Evolutionary conservation across 2,113 vertebrate genomes (phyloP), one percentile per base, ranked within the genome.

Genomic region (Gadus chalcogrammus): DNA sequence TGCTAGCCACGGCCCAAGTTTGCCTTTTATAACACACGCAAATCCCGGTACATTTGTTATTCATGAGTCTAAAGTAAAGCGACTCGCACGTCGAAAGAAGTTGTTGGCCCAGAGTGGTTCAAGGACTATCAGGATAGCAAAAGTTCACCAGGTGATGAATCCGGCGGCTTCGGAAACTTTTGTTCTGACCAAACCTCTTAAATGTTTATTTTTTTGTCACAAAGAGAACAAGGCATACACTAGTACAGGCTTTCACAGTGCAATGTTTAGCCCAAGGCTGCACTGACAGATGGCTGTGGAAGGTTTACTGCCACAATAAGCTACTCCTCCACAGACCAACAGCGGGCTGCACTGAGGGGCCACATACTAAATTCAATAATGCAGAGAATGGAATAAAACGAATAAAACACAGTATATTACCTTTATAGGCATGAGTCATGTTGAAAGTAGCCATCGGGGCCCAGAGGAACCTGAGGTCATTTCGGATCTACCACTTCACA

Each of bases 261-360:
- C 70, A 3, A 18, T 64, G 17, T 65, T 22, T 48, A 28, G 59
- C 60, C 83, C 75, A 79, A 62, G 70, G 55, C 67, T 75, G 70
- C 42, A 52, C 17, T 68, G 73, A 71, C 73, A 67, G 7, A 64
- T 66, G 66, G 67, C 61, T 63, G 66, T 38, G 4, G 61, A 75
- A 69, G 74, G 84, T 87, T 88, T 85, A 84, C 87, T 77, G 79
- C 77, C 76, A 68, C 82, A 78, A 85, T 84, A 88, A 83, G 74
- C 69, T 77, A 63, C 76, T 79, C 73, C 78, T 72, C 73, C 79
- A 70, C 73, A 31, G 83, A 69, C 60, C 71, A 82, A 75, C 74
- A 78, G 42, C 72, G 28, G 70, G 75, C 75, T 18, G 48, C 52
- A 56, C 17, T 15, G n/a, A 67, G 55, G 75, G 77, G 74, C 77